Conservation (phyloP, 2,888 invertebrate species). For the Pogonocherus hispidulus region DNA sequence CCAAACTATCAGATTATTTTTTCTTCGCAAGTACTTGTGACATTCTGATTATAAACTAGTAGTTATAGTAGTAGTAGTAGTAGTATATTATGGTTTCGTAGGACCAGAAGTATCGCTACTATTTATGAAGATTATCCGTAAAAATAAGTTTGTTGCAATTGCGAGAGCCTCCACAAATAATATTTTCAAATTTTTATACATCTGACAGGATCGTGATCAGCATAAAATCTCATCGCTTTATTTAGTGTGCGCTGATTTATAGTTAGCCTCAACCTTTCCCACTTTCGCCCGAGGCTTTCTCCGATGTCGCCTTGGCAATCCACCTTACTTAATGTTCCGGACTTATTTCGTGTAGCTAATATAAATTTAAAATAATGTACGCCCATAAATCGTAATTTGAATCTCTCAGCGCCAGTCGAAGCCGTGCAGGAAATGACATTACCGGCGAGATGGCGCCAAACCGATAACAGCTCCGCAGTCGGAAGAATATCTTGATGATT, state of each 20-base stretch:
- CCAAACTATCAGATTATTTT: no score
- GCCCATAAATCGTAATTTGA: constrained; percentile 46
- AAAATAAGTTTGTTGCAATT: no score
- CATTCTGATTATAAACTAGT: no score
- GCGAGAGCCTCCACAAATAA: neutral
- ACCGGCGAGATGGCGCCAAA: constrained; percentile 54
- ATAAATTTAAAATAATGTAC: constrained; percentile 46
- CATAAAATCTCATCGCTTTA: constrained; percentile 14
- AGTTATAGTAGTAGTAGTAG: no score
- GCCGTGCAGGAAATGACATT: constrained; percentile 56
- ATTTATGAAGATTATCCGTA: no score
- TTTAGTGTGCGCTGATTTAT: constrained; percentile 13
- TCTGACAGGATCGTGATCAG: neutral
- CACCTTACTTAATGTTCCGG: constrained; percentile 34
- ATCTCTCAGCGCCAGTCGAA: constrained; percentile 43
- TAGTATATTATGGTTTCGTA: no score
- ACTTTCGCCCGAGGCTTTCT: neutral
- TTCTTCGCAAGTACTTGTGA: no score
- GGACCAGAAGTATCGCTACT: no score
- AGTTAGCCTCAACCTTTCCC: constrained; percentile 10
- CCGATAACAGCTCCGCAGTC: constrained; percentile 52
- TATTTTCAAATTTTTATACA: neutral
- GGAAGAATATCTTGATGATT: constrained; percentile 57
- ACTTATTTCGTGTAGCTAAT: constrained; percentile 40
- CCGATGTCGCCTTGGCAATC: constrained; percentile 32